phyloP scores from a whole-genome alignment of 64 coral and sea anemone genomes.

The Porites australiensis region DNA sequence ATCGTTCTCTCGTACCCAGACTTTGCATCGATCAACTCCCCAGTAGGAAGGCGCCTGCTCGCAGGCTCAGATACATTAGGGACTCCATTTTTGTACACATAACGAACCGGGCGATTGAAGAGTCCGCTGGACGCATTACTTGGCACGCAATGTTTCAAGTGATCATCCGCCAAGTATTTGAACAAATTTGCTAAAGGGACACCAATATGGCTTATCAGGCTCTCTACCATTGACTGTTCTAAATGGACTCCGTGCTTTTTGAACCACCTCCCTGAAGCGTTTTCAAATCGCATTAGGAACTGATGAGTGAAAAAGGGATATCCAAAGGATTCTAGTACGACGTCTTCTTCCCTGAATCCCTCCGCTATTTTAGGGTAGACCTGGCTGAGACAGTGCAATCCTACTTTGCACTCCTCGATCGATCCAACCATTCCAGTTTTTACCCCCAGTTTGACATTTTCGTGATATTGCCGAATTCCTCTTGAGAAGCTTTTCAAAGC shows the following conservation, averaged over 20 bases:
- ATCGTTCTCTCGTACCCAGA: slow-evolving; percentile 78
- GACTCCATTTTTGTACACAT: slow-evolving; percentile 67
- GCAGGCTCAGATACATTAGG: slow-evolving; percentile 64
- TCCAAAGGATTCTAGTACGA: slow-evolving; percentile 58
- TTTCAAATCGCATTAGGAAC: neutral
- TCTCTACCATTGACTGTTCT: slow-evolving; percentile 37
- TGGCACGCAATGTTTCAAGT: slow-evolving; percentile 77
- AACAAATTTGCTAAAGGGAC: slow-evolving; percentile 70
- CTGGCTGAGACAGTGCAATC: slow-evolving; percentile 65
- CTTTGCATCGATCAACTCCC: slow-evolving; percentile 60
- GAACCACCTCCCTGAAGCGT: slow-evolving; percentile 35
- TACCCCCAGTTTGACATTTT: slow-evolving; percentile 77
- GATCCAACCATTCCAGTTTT: slow-evolving; percentile 84
- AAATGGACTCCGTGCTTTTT: slow-evolving; percentile 56
- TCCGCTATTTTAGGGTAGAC: slow-evolving; percentile 36
- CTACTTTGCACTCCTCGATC: slow-evolving; percentile 78
- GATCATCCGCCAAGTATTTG: slow-evolving; percentile 60
- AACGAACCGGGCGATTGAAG: slow-evolving; percentile 63
- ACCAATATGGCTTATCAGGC: slow-evolving; percentile 62
- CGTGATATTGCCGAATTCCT: slow-evolving; percentile 67
- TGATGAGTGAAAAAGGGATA: neutral
- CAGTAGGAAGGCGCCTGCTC: slow-evolving; percentile 54
- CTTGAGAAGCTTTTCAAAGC: slow-evolving; percentile 62
- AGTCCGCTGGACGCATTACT: slow-evolving; percentile 92
- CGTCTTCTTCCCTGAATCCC: slow-evolving; percentile 3